Conservation (phyloP, 2,797 vertebrate species). For the Darevskia nairensis region DNA sequence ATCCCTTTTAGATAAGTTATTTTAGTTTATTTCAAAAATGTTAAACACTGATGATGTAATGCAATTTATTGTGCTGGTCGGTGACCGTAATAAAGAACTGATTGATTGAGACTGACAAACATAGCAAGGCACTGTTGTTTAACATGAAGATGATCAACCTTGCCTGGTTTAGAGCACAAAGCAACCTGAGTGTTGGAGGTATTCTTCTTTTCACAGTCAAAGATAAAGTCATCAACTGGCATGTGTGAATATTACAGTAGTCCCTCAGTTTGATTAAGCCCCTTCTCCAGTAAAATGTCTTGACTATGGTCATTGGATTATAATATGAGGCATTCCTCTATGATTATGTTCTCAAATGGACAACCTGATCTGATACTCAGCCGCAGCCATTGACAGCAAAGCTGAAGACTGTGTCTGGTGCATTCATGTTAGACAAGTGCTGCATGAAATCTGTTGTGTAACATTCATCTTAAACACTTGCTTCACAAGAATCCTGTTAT, state of each 20-base stretch:
- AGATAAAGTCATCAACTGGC: not conserved
- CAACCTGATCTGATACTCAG: not conserved
- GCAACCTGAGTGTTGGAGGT: not conserved
- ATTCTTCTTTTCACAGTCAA: not conserved
- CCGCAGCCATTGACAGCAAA: not conserved
- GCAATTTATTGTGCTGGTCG: too few relatives aligned
- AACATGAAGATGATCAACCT: too few relatives aligned
- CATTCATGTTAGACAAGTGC: not conserved
- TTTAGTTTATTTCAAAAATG: too few relatives aligned
- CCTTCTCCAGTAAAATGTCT: not conserved
- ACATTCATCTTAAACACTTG: not conserved
- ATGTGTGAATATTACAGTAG: not conserved
- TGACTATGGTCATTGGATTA: not conserved
- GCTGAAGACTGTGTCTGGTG: not conserved
- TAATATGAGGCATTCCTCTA: not conserved
- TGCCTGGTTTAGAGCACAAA: not conserved
- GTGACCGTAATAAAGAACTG: too few relatives aligned
- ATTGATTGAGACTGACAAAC: not conserved
- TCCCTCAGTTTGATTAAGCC: not conserved
- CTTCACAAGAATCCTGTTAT: not conserved
- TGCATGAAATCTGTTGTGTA: not conserved
- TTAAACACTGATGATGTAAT: too few relatives aligned
- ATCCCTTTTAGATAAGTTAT: too few relatives aligned
- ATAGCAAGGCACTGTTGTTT: not conserved
- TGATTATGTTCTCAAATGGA: not conserved